Conservation (phyloP, 1,140 invertebrate genomes). For the Dufourea novaeangliae region DNA sequence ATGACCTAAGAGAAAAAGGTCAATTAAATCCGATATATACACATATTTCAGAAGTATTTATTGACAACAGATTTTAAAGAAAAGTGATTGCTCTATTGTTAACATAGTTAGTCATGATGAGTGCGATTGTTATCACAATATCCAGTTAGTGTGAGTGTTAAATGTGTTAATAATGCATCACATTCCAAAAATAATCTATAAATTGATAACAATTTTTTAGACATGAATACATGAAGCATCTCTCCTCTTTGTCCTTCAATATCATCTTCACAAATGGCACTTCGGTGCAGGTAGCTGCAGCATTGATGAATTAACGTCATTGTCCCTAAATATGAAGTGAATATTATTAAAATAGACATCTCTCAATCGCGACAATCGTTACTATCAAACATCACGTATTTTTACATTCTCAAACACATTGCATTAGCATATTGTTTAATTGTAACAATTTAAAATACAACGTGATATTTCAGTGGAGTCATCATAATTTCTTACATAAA, state of each 20-base stretch:
- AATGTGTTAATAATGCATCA: neutral
- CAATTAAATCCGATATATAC: neutral
- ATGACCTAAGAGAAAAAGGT: neutral
- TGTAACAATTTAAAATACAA: neutral
- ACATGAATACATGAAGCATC: constrained; percentile 2
- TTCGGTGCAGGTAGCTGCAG: constrained; percentile 63
- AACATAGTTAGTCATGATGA: neutral
- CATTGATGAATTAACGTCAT: constrained; percentile 57
- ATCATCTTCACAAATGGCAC: constrained; percentile 74
- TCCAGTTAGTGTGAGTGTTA: neutral
- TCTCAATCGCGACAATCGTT: neutral
- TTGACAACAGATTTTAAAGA: neutral
- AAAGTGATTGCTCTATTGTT: neutral
- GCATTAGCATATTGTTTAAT: neutral
- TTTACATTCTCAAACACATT: neutral
- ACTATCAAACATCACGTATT: neutral
- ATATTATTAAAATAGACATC: constrained; percentile 49
- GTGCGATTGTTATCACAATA: neutral
- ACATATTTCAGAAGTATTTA: neutral
- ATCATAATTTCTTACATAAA: neutral
- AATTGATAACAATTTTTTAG: constrained; percentile 7
- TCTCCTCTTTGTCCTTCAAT: constrained; percentile 26
- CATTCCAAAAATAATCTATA: neutral
- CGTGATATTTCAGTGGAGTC: neutral
- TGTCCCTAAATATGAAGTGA: constrained; percentile 73